A percentile compares a stretch with the other conserved stretches of the same genome.
Evolutionary conservation across 64 coral and sea anemone species (phyloP).

Genomic region (Platygyra sinensis): DNA sequence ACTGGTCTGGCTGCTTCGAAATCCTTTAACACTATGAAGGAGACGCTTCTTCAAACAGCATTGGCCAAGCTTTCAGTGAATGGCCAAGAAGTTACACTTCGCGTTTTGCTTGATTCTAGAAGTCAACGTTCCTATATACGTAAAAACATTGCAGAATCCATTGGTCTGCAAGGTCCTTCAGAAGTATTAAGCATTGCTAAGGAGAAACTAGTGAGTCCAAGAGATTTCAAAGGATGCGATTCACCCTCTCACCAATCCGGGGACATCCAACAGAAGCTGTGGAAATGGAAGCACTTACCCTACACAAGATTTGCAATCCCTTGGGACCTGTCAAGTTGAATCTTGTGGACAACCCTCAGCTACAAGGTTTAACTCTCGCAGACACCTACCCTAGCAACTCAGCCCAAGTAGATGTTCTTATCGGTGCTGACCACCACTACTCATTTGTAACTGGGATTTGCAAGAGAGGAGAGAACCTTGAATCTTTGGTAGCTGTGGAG

Average conservation of each 20-base stretch:
- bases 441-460: slow-evolving; percentile 44
- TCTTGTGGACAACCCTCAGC: neutral
- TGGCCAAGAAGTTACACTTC: slow-evolving; percentile 34
- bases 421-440: slow-evolving; percentile 45
- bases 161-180: slow-evolving; percentile 29
- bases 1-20: slow-evolving; percentile 21
- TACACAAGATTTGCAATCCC: slow-evolving; percentile 31
- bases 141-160: slow-evolving; percentile 36
- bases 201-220: slow-evolving; percentile 31
- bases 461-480: slow-evolving; percentile 20
- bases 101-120: slow-evolving; percentile 38
- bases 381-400: neutral
- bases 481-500: slow-evolving; percentile 26
- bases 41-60: slow-evolving; percentile 32
- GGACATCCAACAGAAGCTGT: neutral
- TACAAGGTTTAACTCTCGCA: slow-evolving; percentile 18
- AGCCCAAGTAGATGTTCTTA: slow-evolving; percentile 29
- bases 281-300: slow-evolving; percentile 26
- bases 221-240: slow-evolving; percentile 9
- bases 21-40: neutral
- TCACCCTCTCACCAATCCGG: neutral
- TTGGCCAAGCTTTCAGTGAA: slow-evolving; percentile 19
- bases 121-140: slow-evolving; percentile 50
- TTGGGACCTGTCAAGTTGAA: slow-evolving; percentile 24
- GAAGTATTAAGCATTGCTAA: slow-evolving; percentile 43